phyloP scores from a whole-genome alignment of 2,888 invertebrate genomes.

The Camptogramma bilineatum region DNA sequence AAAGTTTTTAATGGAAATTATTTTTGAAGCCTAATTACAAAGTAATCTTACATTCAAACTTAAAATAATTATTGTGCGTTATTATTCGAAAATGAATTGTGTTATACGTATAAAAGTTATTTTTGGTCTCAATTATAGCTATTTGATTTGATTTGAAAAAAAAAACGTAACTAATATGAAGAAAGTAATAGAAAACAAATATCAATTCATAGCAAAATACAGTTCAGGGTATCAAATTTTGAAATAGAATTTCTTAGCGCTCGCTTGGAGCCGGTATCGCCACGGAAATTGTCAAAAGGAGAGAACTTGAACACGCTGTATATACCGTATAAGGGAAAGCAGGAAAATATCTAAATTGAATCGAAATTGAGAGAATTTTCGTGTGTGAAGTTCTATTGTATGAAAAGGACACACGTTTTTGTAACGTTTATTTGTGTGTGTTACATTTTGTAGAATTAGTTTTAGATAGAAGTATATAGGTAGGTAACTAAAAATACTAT shows the following conservation, averaged over 20 bases:
- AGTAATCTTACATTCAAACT: too few relatives aligned
- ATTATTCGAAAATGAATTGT: too few relatives aligned
- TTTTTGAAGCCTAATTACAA: too few relatives aligned
- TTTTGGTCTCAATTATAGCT: too few relatives aligned
- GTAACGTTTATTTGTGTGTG: conserved; percentile 27
- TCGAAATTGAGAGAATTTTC: conserved; percentile 63
- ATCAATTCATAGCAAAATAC: conserved; percentile 6
- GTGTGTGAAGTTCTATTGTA: conserved; percentile 50
- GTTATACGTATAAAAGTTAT: too few relatives aligned
- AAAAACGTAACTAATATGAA: too few relatives aligned
- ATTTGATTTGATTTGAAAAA: too few relatives aligned
- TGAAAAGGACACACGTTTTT: conserved; percentile 30
- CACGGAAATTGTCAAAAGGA: conserved; percentile 30
- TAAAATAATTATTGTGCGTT: too few relatives aligned
- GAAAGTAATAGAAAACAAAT: conserved; percentile 3
- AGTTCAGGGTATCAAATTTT: conserved; percentile 15
- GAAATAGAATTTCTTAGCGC: conserved; percentile 17
- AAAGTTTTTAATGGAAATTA: too few relatives aligned
- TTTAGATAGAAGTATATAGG: not conserved
- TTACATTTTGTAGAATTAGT: conserved; percentile 11
- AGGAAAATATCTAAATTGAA: conserved; percentile 67
- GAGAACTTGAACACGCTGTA: conserved; percentile 51
- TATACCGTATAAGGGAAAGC: conserved; percentile 43
- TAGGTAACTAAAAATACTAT: too few relatives aligned
- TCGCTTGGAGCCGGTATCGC: conserved; percentile 4